phyloP scores from a whole-genome alignment of 2,888 invertebrate species.

The Punctoribates punctum region DNA sequence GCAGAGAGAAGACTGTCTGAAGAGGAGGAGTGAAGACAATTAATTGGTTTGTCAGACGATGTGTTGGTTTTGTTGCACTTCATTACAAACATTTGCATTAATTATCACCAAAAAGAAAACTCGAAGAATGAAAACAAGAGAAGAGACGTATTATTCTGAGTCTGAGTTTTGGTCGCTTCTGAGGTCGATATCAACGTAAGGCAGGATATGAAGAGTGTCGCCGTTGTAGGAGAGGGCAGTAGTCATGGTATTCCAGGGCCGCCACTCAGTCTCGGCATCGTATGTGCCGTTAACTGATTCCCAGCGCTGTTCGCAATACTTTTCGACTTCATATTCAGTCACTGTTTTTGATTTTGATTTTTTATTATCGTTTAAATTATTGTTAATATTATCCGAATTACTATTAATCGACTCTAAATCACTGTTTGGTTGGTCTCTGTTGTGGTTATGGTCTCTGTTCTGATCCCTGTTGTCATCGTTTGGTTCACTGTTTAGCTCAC shows the following conservation, averaged over 20 bases:
- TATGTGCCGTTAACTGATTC: constrained; percentile 57
- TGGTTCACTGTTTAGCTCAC: neutral
- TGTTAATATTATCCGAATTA: constrained; percentile 3
- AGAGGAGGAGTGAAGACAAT: neutral
- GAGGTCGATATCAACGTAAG: constrained; percentile 71
- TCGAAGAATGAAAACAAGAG: neutral
- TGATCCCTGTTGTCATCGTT: constrained; percentile 7
- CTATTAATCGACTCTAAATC: neutral
- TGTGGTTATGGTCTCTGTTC: neutral
- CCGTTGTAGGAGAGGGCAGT: constrained; percentile 65
- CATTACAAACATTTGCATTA: neutral
- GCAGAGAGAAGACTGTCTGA: no score
- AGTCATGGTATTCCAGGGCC: constrained; percentile 87
- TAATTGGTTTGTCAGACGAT: neutral
- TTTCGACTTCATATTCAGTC: constrained; percentile 48
- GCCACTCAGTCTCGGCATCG: constrained; percentile 62
- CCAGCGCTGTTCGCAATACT: constrained; percentile 53
- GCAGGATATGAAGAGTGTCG: constrained; percentile 81
- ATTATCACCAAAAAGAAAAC: neutral
- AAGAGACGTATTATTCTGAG: neutral
- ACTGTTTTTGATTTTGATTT: neutral
- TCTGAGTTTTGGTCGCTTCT: neutral
- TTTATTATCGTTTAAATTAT: neutral
- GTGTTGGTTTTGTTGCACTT: neutral
- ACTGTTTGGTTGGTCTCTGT: constrained; percentile 14